Conservation (phyloP, 2,797 vertebrate species). For the Enteromius argenteus region DNA sequence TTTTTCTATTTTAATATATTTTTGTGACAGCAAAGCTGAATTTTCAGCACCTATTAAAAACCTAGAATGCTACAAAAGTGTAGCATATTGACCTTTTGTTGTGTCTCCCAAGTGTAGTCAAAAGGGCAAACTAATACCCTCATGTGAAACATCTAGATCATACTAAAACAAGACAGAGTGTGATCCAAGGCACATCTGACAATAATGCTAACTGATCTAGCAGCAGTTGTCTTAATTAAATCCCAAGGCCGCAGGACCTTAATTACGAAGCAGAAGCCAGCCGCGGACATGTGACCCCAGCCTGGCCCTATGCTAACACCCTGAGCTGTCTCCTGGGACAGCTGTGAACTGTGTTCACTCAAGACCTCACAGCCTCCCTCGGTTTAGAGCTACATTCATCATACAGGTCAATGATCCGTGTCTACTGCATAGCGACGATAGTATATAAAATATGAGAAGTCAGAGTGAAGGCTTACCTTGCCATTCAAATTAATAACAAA, state of each 20-base stretch:
- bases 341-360: conserved; percentile 2
- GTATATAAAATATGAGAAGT: background rate
- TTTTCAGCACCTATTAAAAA: background rate
- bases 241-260: conserved; percentile 15
- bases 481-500: background rate
- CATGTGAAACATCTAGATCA: background rate
- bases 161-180: conserved; percentile 6
- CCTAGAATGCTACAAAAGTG: background rate
- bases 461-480: background rate
- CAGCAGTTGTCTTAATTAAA: conserved; percentile 35
- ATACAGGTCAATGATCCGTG: background rate
- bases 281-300: conserved; percentile 18
- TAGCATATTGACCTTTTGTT: background rate
- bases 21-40: background rate
- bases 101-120: background rate
- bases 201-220: conserved; percentile 15
- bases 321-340: background rate
- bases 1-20: background rate
- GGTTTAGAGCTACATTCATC: background rate
- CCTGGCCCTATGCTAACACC: conserved; percentile 3
- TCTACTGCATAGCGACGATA: background rate
- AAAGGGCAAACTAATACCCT: background rate
- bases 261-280: conserved; percentile 29
- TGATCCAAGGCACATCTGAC: conserved; percentile 1
- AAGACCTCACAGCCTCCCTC: background rate